Evolutionary conservation across 2,888 invertebrate species (phyloP).

Genomic region (Cenopis cana): DNA sequence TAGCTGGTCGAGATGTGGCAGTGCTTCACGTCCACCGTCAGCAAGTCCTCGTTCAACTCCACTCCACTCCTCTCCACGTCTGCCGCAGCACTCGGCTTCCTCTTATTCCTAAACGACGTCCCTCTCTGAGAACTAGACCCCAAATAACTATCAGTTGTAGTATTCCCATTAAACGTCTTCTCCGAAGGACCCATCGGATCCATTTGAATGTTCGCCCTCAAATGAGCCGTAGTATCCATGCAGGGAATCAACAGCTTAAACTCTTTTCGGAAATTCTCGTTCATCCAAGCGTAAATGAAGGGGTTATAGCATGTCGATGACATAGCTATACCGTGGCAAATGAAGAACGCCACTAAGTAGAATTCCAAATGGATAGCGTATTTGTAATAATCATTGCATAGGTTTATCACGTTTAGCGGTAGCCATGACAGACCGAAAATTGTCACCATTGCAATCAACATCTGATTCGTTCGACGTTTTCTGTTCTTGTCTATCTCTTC

Average conservation of each 20-base stretch:
- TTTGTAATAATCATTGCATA: slow-evolving; percentile 92
- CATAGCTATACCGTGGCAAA: slow-evolving; percentile 96
- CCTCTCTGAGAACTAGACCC: slow-evolving; percentile 83
- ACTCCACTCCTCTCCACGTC: slow-evolving; percentile 85
- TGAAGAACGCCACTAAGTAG: slow-evolving; percentile 95
- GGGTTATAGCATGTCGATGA: slow-evolving; percentile 98
- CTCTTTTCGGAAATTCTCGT: slow-evolving; percentile 97
- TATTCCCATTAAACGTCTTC: slow-evolving; percentile 90
- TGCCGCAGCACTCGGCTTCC: slow-evolving; percentile 86
- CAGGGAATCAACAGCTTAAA: slow-evolving; percentile 92
- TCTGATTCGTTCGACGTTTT: slow-evolving; percentile 96
- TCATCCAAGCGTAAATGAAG: slow-evolving; percentile 98
- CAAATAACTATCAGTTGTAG: slow-evolving; percentile 88
- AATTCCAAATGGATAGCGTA: slow-evolving; percentile 91
- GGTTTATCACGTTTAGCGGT: slow-evolving; percentile 95
- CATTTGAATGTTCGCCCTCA: slow-evolving; percentile 72
- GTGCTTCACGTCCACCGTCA: slow-evolving; percentile 78
- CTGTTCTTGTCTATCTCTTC: slow-evolving; percentile 96
- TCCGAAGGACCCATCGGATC: slow-evolving; percentile 87
- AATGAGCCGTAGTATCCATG: slow-evolving; percentile 81
- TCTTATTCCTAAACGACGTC: slow-evolving; percentile 80
- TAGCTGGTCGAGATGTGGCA: slow-evolving; percentile 82
- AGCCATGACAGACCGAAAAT: slow-evolving; percentile 99
- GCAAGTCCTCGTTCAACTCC: slow-evolving; percentile 75
- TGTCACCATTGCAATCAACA: slow-evolving; percentile 98